phyloP scores from a whole-genome alignment of 2,113 vertebrate genomes.

The Pangasianodon gigas region DNA sequence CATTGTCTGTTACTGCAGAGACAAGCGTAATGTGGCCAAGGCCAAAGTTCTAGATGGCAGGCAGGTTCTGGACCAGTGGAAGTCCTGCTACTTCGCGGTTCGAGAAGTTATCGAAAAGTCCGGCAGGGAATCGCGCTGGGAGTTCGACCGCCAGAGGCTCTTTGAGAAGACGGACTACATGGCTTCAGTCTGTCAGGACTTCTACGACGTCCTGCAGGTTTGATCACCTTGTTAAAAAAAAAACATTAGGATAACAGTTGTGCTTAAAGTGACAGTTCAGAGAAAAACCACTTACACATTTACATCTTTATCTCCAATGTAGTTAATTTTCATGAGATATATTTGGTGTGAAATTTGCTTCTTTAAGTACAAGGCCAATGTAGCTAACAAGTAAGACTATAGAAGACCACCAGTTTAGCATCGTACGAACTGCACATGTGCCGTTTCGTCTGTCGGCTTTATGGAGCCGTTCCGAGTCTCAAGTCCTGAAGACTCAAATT shows the following conservation, averaged over 20 bases:
- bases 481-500: background rate
- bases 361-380: background rate
- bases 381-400: background rate
- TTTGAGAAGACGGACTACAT: constrained; percentile 92
- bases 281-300: background rate
- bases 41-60: constrained; percentile 77
- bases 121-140: constrained; percentile 81
- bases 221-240: background rate
- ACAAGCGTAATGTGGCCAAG: constrained; percentile 74
- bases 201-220: constrained; percentile 84
- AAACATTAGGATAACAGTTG: background rate
- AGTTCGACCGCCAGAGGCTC: constrained; percentile 88
- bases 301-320: background rate
- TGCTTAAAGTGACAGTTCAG: background rate
- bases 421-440: background rate
- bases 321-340: background rate
- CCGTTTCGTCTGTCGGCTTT: background rate
- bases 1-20: constrained; percentile 66
- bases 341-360: background rate
- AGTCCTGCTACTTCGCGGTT: constrained; percentile 80
- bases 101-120: constrained; percentile 85
- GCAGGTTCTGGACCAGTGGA: constrained; percentile 82
- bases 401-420: background rate
- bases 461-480: background rate
- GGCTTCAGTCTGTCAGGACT: constrained; percentile 84